Evolutionary conservation across 1,140 invertebrate species (phyloP), one percentile per base, ranked within the genome.

Genomic region (Luehdorfia chinensis): DNA sequence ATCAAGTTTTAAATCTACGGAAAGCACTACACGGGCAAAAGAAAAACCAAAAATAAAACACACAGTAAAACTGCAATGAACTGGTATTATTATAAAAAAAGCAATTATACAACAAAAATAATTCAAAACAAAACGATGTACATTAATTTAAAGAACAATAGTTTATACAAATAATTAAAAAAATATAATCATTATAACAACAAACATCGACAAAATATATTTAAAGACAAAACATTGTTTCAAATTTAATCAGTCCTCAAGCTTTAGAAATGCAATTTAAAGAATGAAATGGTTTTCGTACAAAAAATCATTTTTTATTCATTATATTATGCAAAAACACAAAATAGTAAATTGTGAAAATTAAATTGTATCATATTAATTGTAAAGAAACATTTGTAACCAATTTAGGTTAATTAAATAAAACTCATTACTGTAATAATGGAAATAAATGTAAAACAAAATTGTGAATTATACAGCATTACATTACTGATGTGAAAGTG

Each of bases 51-150:
- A 81, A 84, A 77, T 88, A 90, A 89, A 89, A 89, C 87, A 90
- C 88, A 89, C 86, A 83, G 78, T 87, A 87, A 89, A 90, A 91
- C 89, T 90, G 89, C 88, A 90, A 89, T 88, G 88, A 89, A 88
- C 84, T 90, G 89, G 89, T 90, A 90, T 90, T 90, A 90, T 90
- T 90, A 89, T 89, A 90, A 90, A 88, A 54, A 89, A 90, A 90
- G 89, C 89, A 90, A 90, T 88, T 90, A 89, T 89, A 90, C 89
- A 90, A 90, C 89, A 88, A 90, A 89, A 89, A 90, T 89, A 90
- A 90, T 87, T 87, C 76, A 90, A 89, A 90, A 90, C 88, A 90
- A 90, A 90, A 90, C 89, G 89, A 90, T 89, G 87, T 90, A 90
- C 89, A 90, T 89, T 90, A 90, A 89, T 90, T 90, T 90, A 90